Percentiles rank a stretch among this genome's conserved stretches.
phyloP scores from a whole-genome alignment of 2,888 invertebrate species.

The Scotopteryx bipunctaria region DNA sequence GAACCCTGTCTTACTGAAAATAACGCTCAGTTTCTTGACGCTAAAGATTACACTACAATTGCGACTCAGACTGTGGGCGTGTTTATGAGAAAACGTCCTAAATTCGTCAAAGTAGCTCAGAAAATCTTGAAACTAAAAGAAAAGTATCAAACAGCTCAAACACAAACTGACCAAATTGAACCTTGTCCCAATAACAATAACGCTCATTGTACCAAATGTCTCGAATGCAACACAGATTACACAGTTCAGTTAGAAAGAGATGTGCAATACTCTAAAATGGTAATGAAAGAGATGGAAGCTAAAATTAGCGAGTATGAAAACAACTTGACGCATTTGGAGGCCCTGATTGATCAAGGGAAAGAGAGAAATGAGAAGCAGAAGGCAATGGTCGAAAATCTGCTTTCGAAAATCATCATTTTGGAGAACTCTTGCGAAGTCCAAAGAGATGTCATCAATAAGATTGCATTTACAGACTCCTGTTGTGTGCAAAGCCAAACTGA shows the following conservation, averaged over 20 bases:
- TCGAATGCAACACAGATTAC: constrained; percentile 53
- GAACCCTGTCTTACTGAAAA: constrained; percentile 3
- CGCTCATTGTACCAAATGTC: constrained; percentile 46
- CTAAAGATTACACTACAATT: constrained; percentile 2
- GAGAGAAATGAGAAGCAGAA: constrained; percentile 53
- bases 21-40: constrained; percentile 15
- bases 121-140: constrained; percentile 16
- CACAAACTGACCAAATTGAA: constrained; percentile 23
- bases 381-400: constrained; percentile 50
- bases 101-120: constrained; percentile 11
- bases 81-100: constrained; percentile 9
- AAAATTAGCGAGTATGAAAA: constrained; percentile 59
- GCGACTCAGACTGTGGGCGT: constrained; percentile 13
- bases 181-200: constrained; percentile 49
- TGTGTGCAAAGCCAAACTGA: constrained; percentile 53
- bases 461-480: constrained; percentile 46
- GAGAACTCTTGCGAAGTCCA: constrained; percentile 55
- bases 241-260: constrained; percentile 56
- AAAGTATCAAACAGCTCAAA: constrained; percentile 3
- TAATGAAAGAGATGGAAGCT: constrained; percentile 49
- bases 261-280: constrained; percentile 42
- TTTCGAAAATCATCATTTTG: constrained; percentile 50
- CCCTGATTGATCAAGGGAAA: constrained; percentile 52
- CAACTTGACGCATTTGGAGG: constrained; percentile 56
- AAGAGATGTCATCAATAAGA: constrained; percentile 45